Evolutionary conservation across 2,113 vertebrate species (phyloP).

Genomic region (Gobiocypris rarus): DNA sequence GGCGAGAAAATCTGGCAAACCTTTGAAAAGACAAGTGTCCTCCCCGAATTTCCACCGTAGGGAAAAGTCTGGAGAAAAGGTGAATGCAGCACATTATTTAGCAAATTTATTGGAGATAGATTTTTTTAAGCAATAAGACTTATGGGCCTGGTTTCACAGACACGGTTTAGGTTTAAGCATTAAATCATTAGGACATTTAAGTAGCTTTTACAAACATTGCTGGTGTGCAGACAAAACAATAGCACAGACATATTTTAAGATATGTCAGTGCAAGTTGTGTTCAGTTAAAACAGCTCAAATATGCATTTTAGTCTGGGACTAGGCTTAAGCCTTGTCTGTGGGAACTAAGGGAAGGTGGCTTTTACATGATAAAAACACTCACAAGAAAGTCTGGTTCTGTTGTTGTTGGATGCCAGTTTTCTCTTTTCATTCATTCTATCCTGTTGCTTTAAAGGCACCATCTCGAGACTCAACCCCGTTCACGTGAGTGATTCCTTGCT

Average conservation of each 20-base stretch:
- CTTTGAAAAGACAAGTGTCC: slow-evolving; percentile 86
- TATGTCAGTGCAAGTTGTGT: too few relatives aligned
- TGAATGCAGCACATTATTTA: slow-evolving; percentile 54
- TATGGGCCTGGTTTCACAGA: neutral
- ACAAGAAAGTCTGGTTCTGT: neutral
- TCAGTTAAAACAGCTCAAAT: too few relatives aligned
- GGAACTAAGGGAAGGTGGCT: neutral
- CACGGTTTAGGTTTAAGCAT: too few relatives aligned
- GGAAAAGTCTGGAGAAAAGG: slow-evolving; percentile 88
- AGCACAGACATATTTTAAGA: too few relatives aligned
- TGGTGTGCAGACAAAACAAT: too few relatives aligned
- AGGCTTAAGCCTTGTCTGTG: too few relatives aligned
- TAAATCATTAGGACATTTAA: too few relatives aligned
- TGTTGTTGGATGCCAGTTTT: neutral
- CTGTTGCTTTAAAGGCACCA: slow-evolving; percentile 71
- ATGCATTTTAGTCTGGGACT: too few relatives aligned
- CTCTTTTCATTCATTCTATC: neutral
- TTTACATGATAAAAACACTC: neutral
- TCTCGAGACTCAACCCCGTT: slow-evolving; percentile 90
- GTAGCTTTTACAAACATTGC: too few relatives aligned
- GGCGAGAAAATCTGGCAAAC: slow-evolving; percentile 82
- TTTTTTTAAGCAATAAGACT: neutral
- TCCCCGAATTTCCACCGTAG: slow-evolving; percentile 89
- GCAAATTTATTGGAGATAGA: neutral
- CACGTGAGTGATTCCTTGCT: slow-evolving; percentile 80